phyloP scores from a whole-genome alignment of 1,140 invertebrate species.

The Hypsibius dujardini region DNA sequence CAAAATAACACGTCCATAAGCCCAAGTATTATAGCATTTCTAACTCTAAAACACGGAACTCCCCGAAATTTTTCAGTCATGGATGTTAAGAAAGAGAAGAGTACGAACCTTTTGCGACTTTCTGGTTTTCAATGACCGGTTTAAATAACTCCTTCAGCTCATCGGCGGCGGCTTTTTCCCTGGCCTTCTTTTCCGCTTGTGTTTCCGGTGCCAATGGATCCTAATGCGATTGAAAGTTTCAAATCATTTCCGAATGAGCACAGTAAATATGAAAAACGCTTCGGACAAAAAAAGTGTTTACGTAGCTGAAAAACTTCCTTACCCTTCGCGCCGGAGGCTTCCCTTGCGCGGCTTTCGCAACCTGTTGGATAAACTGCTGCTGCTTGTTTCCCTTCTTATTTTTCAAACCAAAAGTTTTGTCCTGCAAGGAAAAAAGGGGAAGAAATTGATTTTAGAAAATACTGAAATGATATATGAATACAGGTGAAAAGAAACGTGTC shows the following conservation, averaged over 20 bases:
- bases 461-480: constrained; percentile 18
- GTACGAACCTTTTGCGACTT: constrained; percentile 67
- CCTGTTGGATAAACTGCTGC: constrained; percentile 95
- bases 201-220: constrained; percentile 39
- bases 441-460: no score
- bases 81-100: constrained; percentile 7
- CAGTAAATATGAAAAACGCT: not conserved
- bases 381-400: constrained; percentile 98
- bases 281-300: not conserved
- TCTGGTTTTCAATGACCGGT: constrained; percentile 65
- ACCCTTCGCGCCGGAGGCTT: constrained; percentile 20
- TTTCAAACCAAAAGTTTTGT: constrained; percentile 98
- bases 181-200: constrained; percentile 55
- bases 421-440: constrained; percentile 54
- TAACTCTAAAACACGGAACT: no score
- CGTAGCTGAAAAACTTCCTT: constrained; percentile 6
- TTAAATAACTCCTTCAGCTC: constrained; percentile 56
- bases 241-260: constrained; percentile 19
- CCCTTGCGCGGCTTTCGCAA: constrained; percentile 77
- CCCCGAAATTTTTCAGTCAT: not conserved
- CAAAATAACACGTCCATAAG: no score
- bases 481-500: no score
- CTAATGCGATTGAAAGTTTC: constrained; percentile 17
- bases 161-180: constrained; percentile 68
- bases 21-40: no score